Percentiles rank a stretch among this genome's conserved stretches.
These are phyloP conservation scores for Ophiodon elongatus DNA, from an alignment of 2,113 vertebrate species.

Conservation along the genomic window DNA sequence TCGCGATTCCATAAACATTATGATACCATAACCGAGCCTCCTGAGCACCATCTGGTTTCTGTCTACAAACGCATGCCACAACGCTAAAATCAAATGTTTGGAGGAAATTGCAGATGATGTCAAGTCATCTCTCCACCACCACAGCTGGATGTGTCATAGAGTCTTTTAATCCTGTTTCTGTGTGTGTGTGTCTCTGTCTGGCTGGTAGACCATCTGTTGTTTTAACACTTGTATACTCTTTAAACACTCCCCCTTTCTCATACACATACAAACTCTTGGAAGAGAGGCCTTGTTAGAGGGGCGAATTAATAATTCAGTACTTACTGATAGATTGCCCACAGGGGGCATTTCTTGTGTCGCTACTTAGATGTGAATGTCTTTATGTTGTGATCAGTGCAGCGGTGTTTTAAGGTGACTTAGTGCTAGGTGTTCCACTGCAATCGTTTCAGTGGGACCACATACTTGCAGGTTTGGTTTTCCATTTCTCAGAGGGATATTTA, in stretches of 20 bases:
- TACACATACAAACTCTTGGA: not conserved
- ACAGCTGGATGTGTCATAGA: constrained; percentile 61
- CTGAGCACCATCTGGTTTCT: constrained; percentile 75
- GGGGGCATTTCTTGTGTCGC: constrained; percentile 48
- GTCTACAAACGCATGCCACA: constrained; percentile 62
- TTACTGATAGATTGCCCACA: constrained; percentile 50
- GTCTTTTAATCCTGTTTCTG: constrained; percentile 25
- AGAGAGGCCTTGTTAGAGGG: constrained; percentile 49
- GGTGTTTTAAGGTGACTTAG: constrained; percentile 70
- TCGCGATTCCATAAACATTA: constrained; percentile 55
- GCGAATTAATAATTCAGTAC: constrained; percentile 72
- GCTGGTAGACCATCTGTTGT: constrained; percentile 59
- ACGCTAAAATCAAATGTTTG: constrained; percentile 59
- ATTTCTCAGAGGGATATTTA: constrained; percentile 83
- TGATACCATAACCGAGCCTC: constrained; percentile 52
- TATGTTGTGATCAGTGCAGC: constrained; percentile 43
- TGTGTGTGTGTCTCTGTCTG: constrained; percentile 32
- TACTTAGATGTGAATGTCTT: constrained; percentile 45
- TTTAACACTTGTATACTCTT: constrained; percentile 39
- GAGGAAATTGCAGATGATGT: constrained; percentile 74
- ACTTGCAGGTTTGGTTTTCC: constrained; percentile 72
- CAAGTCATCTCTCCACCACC: constrained; percentile 53
- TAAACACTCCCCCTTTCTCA: not conserved
- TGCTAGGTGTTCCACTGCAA: constrained; percentile 61
- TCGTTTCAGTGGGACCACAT: constrained; percentile 42